Evolutionary conservation across 2,797 vertebrate species (phyloP).

Genomic region (Amazona ochrocephala): DNA sequence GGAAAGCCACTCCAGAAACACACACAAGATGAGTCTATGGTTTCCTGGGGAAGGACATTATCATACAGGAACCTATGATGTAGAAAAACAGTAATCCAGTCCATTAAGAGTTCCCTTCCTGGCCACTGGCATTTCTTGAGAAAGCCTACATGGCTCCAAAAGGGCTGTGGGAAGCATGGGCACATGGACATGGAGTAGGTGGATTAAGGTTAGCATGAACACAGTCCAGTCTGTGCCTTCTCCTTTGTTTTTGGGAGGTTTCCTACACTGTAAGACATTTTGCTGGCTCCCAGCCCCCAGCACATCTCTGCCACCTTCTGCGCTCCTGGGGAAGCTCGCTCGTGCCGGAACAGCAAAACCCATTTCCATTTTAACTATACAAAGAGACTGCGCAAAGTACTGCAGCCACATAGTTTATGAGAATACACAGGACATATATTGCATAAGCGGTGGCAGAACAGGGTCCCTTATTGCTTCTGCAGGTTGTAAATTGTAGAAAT

Average conservation of each 20-base stretch:
- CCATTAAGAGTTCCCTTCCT: background rate
- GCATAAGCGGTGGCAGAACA: background rate
- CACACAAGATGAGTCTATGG: accelerated
- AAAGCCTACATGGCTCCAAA: background rate
- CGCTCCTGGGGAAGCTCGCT: accelerated
- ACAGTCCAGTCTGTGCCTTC: accelerated
- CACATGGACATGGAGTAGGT: background rate
- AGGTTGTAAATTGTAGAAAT: background rate
- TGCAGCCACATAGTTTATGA: background rate
- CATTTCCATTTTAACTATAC: background rate
- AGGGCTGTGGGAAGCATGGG: background rate
- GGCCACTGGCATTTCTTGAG: background rate
- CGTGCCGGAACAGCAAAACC: background rate
- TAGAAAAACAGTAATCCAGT: background rate
- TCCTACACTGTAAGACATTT: accelerated
- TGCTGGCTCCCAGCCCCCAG: background rate
- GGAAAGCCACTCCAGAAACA: background rate
- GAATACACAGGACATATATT: background rate
- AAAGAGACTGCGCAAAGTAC: background rate
- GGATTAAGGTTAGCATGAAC: accelerated
- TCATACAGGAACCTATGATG: background rate
- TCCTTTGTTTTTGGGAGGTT: background rate
- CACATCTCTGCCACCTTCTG: accelerated
- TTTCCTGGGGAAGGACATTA: background rate
- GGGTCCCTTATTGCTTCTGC: background rate